Evolutionary conservation across 2,113 vertebrate species (phyloP).

Genomic region (Corythornis cristatus): DNA sequence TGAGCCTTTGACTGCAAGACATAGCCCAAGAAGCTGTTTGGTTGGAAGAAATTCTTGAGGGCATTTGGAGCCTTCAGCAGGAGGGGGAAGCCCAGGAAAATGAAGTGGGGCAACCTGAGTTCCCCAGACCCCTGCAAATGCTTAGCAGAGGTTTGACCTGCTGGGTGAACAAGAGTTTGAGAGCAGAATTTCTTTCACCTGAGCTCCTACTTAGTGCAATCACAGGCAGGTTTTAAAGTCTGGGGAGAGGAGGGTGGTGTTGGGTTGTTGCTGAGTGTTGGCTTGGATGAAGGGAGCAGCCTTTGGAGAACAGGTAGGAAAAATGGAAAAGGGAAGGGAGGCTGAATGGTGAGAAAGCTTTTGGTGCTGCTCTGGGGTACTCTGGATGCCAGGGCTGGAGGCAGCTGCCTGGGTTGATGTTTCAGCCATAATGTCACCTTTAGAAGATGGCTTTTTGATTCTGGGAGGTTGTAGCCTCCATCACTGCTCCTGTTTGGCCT

Average conservation of each 20-base stretch:
- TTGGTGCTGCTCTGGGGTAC: not conserved
- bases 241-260: accelerated
- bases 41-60: not conserved
- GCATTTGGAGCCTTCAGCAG: not conserved
- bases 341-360: not conserved
- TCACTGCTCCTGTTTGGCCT: not conserved
- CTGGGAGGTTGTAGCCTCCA: not conserved
- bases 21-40: not conserved
- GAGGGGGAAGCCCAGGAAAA: not conserved
- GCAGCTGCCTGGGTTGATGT: not conserved
- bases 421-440: not conserved
- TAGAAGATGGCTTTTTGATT: not conserved
- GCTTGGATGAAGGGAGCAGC: accelerated
- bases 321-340: not conserved
- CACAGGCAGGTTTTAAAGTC: not conserved
- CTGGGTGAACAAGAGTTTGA: not conserved
- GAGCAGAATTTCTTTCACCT: not conserved
- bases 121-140: not conserved
- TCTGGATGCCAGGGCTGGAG: not conserved
- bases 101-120: not conserved
- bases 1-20: not conserved
- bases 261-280: accelerated
- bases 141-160: not conserved
- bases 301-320: not conserved
- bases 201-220: not conserved